Conservation (phyloP, 2,797 vertebrate genomes). For the Silurus lanzhouensis region DNA sequence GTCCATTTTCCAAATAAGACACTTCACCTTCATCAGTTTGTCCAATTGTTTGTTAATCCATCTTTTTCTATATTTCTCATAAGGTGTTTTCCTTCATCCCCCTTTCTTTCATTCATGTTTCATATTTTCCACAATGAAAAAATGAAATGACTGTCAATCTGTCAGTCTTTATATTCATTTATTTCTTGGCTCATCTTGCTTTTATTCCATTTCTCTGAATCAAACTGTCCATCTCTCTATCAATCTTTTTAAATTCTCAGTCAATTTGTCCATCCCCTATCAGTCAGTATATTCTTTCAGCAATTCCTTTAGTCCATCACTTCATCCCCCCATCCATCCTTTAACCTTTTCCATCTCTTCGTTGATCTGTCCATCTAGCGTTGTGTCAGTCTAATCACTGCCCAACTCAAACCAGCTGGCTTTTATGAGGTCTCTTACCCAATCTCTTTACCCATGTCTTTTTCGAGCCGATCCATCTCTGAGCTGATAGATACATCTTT, state of each 20-base stretch:
- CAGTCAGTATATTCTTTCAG: too few relatives aligned
- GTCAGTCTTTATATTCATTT: too few relatives aligned
- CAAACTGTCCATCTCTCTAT: neutral
- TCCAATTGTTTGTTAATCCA: neutral
- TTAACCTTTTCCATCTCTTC: neutral
- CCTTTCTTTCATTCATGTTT: neutral
- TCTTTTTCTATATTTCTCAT: neutral
- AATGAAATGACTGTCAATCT: too few relatives aligned
- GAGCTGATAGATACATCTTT: neutral
- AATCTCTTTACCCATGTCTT: neutral
- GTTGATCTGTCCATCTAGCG: neutral
- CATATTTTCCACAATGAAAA: neutral
- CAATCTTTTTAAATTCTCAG: too few relatives aligned
- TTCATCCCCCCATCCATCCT: neutral
- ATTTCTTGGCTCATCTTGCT: too few relatives aligned
- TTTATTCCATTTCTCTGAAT: too few relatives aligned
- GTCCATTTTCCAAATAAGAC: too few relatives aligned
- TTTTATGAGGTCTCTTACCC: neutral
- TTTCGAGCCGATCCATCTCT: too few relatives aligned
- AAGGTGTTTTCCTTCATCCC: neutral
- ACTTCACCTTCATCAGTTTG: neutral
- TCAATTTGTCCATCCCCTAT: neutral
- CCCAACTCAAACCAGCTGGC: neutral
- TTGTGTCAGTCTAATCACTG: neutral
- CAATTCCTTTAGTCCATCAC: neutral